Conservation (phyloP, 2,888 invertebrate species). For the Catocala sponsa region DNA sequence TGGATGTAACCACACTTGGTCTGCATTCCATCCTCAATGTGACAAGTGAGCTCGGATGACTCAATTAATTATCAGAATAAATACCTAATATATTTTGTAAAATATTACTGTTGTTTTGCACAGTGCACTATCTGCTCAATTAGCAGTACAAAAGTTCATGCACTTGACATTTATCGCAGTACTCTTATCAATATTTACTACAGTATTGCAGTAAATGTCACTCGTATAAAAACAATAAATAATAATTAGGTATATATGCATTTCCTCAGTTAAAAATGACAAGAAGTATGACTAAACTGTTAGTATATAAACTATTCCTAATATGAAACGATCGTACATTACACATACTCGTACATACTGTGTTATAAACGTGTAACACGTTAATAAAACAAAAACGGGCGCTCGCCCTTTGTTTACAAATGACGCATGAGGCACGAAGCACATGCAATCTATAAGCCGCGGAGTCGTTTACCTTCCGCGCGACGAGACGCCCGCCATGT, state of each 20-base stretch:
- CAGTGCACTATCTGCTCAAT: constrained; percentile 44
- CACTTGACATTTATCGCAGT: constrained; percentile 59
- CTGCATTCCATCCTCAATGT: not conserved
- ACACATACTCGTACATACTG: constrained; percentile 13
- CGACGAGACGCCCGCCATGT: constrained; percentile 84
- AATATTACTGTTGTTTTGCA: constrained; percentile 30
- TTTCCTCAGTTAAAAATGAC: not conserved
- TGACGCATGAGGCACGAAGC: constrained; percentile 81
- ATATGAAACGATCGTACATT: constrained; percentile 16
- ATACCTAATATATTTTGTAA: constrained; percentile 22
- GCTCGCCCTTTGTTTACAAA: constrained; percentile 86
- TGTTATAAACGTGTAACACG: constrained; percentile 57
- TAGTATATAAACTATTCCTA: constrained; percentile 6
- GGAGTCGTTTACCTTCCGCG: constrained; percentile 87
- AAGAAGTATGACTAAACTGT: too few relatives aligned
- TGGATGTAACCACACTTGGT: not conserved
- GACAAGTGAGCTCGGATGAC: constrained; percentile 1
- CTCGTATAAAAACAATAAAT: constrained; percentile 20
- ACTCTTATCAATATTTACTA: constrained; percentile 46
- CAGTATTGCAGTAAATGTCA: constrained; percentile 35
- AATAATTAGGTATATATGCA: not conserved
- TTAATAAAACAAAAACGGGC: constrained; percentile 77
- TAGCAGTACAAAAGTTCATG: constrained; percentile 56
- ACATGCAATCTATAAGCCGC: constrained; percentile 81
- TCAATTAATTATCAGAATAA: constrained; percentile 17